Evolutionary conservation across 2,888 invertebrate species (phyloP).

Genomic region (Unio delphinus): DNA sequence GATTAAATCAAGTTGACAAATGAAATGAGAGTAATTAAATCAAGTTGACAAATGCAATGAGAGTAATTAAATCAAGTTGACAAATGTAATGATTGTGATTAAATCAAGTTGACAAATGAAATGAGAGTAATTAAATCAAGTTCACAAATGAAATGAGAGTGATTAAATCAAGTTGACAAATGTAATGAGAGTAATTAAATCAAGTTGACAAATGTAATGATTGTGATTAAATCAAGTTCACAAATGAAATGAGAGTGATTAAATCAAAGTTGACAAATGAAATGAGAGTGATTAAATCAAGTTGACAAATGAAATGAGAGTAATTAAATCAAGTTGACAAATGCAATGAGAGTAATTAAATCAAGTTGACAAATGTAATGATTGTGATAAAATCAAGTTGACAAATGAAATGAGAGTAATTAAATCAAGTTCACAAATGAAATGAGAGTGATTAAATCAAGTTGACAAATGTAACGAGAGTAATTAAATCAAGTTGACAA

Average conservation of each 20-base stretch:
- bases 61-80: neutral
- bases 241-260: no score
- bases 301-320: no score
- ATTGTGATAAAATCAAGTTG: neutral
- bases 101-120: neutral
- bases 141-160: no score
- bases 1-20: neutral
- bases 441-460: no score
- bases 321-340: no score
- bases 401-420: no score
- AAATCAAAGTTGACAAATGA: no score
- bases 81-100: neutral
- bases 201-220: slow-evolving; percentile 1
- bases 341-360: no score
- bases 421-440: no score
- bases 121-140: neutral
- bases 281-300: no score
- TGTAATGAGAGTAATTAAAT: neutral
- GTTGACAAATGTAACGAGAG: neutral
- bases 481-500: neutral
- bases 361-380: neutral
- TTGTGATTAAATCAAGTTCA: neutral
- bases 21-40: neutral
- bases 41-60: neutral
- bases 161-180: neutral